Percentiles rank a stretch among this genome's conserved stretches.
Evolutionary conservation across 2,113 vertebrate species (phyloP).

Genomic region (Salminus brasiliensis): DNA sequence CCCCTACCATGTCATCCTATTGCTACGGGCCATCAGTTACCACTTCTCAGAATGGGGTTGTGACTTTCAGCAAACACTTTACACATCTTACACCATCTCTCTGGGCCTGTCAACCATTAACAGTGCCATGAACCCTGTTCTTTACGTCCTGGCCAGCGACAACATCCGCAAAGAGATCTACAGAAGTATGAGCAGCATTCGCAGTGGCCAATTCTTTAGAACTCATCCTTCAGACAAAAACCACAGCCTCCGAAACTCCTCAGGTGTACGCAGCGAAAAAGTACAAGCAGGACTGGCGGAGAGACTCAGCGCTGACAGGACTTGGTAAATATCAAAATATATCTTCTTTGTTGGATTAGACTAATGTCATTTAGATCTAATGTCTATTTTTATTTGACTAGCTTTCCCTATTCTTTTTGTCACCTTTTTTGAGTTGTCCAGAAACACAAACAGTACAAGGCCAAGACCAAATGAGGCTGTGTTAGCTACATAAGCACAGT

Average conservation of each 20-base stretch:
- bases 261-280: neutral
- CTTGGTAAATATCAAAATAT: neutral
- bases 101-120: conserved; percentile 90
- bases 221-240: conserved; percentile 21
- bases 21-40: conserved; percentile 71
- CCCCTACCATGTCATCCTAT: conserved; percentile 88
- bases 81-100: conserved; percentile 65
- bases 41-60: conserved; percentile 50
- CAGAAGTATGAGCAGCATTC: conserved; percentile 50
- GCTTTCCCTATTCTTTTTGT: neutral
- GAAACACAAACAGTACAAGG: too few relatives aligned
- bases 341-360: neutral
- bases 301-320: neutral
- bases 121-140: conserved; percentile 91
- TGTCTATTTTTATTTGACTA: neutral
- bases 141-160: conserved; percentile 86
- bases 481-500: too few relatives aligned
- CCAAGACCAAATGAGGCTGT: too few relatives aligned
- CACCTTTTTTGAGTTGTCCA: too few relatives aligned
- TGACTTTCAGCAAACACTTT: conserved; percentile 71
- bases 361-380: too few relatives aligned
- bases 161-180: conserved; percentile 68
- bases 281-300: neutral
- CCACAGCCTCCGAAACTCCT: conserved; percentile 45
- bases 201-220: conserved; percentile 31